Base-by-base conservation (phyloP, 1,140 invertebrate species). In the Sycophila sp. region DNA sequence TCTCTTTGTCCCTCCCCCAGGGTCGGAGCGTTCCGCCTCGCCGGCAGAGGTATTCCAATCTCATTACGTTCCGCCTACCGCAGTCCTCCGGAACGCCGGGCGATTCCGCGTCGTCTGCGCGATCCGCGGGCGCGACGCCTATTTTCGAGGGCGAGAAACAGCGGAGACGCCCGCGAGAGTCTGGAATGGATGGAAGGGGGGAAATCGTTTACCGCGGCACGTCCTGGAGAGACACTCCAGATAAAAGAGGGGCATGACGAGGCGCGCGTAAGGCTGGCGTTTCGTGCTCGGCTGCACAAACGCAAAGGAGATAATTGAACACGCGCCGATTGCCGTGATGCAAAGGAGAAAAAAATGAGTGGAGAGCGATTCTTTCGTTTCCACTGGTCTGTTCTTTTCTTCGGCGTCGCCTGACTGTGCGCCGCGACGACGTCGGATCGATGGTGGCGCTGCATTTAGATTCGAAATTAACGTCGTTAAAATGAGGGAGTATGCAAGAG, bases 31-130 rank as follows among this genome's bases (percentile, higher is more conserved):
- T 60, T 66, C 65, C 36, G 73, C 71, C 65, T 69, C 69, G 42
- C 75, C 62, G 28, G 71, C 40, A 38, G 24, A 67, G 55, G 72
- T 53, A 71, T 76, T 74, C 73, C 78, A 75, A 77, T 74, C 74
- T 72, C 75, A 76, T 72, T 73, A 78, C 73, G 74, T 64, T 69
- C 59, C 58, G 68, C 69, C 60, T 67, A 51, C 69, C 19, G 36
- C 63, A 55, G 10, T 69, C 24, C 19, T 47, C 45, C 56, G 32
- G 47, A 30, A 59, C 65, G 49, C 40, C 59, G 45, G 38, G 65
- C 40, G 40, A 68, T 68, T 68, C 65, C 59, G 58, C 55, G 22
- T 49, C 32, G 47, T 19, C 49, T 55, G 6, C 26, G n/a, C 51
- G 36, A 1, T 55, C 8, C 28, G 28, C 28, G 15, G 7, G 13